Base-by-base conservation (phyloP, 2,797 vertebrate species). In the Furcifer pardalis region DNA sequence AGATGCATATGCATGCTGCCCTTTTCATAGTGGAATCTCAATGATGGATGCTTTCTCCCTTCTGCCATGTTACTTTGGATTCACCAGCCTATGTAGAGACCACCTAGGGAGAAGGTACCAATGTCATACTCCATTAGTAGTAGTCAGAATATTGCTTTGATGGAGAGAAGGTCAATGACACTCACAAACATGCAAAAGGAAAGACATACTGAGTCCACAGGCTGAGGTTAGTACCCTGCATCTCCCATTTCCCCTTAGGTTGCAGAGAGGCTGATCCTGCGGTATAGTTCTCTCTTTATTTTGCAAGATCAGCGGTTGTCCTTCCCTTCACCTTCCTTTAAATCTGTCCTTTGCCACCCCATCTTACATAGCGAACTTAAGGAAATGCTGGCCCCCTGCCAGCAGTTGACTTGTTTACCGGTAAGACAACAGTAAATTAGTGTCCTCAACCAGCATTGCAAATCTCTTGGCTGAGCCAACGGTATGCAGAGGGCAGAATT, bases 401-500 rank as follows among this genome's bases (percentile, higher is more conserved):
- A 89, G 89, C 86, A 87, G 89, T 85, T 79, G 86, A 83, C 90
- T 91, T 90, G 91, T 90, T 89, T 89, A 77, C 81, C 75, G 82
- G 86, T 85, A 77, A 7, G 32, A 49, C 87, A 84, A 80, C 79
- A 87, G 91, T 78, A 93, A 93, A 92, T 93, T 78, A 84, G 23
- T 59, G 81, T 90, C 85, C 84, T 93, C 83, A 90, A 87, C 90
- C 91, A 90, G 88, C 30, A 2, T 56, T 79, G 84, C 79, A 82
- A 1, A 74, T 91, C 82, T 86, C 90, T 83, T 87, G 8, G 0
- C 0, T 40, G 73, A 42, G 13, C 89, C 79, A 81, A 59, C 60
- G 88, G 71, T 84, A 78, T 56, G 37, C 82, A 90, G 75, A 1
- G 0, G 86, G 87, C 89, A 76, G 82, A 65, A 35, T 69, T 79